Conservation (phyloP, 2,797 vertebrate species). For the Pagetopsis macropterus region DNA sequence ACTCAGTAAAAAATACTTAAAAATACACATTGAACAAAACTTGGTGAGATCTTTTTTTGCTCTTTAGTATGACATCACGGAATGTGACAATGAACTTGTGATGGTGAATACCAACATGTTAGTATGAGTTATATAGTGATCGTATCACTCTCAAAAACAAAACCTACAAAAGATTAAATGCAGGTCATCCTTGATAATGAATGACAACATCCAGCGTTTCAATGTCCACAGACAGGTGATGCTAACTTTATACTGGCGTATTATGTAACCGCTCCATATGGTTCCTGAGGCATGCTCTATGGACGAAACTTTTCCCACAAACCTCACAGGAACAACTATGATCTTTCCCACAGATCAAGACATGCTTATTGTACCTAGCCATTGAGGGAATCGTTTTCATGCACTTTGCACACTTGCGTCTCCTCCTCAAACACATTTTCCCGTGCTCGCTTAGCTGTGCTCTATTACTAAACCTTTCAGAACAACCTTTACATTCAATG, state of each 20-base stretch:
- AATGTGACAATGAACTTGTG: neutral
- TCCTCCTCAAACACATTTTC: neutral
- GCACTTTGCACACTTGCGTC: conserved; percentile 13
- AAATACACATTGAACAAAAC: too few relatives aligned
- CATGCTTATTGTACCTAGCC: neutral
- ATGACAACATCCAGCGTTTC: neutral
- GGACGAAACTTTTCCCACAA: conserved; percentile 34
- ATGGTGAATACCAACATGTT: neutral
- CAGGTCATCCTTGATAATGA: neutral
- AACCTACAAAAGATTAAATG: neutral
- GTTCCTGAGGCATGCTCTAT: conserved; percentile 1
- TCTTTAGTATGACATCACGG: neutral
- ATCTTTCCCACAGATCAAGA: neutral
- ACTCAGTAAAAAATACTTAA: neutral
- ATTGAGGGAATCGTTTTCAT: conserved; percentile 5
- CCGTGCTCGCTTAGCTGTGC: neutral
- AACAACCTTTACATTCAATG: conserved; percentile 32
- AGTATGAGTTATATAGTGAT: neutral
- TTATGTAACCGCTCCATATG: conserved; percentile 6
- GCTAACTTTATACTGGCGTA: neutral
- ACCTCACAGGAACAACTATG: conserved; percentile 15
- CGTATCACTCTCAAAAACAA: neutral
- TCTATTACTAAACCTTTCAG: conserved; percentile 16
- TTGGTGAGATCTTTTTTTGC: too few relatives aligned
- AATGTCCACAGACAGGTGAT: neutral